Base-by-base conservation (phyloP, 2,113 vertebrate genomes). In the Indicator indicator region DNA sequence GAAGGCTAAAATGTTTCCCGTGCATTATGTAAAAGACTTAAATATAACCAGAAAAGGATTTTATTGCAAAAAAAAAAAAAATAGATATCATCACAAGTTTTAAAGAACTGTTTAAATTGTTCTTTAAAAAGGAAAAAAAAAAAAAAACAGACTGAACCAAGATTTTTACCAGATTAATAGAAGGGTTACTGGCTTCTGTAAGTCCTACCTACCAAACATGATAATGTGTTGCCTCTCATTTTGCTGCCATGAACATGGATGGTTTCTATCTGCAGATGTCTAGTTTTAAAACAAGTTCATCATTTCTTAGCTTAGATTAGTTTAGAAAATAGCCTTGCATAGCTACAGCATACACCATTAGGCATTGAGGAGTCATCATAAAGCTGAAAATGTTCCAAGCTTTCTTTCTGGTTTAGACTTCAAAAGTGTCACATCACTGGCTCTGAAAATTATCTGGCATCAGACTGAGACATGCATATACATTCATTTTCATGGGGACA, bases 1-100 rank as follows among this genome's bases (percentile, higher is more conserved):
- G 36, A 50, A 44, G 28, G 15, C 24, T 79, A 74, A 74, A 79
- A 70, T 87, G 72, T 70, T 73, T 94, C 60, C 44, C 68, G 52
- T 77, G 12, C 6, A 32, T 67, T 68, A 86, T 40, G 24, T 83
- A 52, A 67, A 90, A 88, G 13, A 42, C 6, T 56, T 89, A 38
- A 67, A 80, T 58, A 58, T 40, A 86, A 50, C 5, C 36, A 80
- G 64, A 92, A 71, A 63, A 5, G 8, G 3, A 78, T 88, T 83
- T 88, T 55, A 58, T 73, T 83, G 36, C 27, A 86, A 93, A 96
- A 91, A 46, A 96, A 91, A 46, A 50, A 50, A 50, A 50, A 12
- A 83, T 44, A 67, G 55, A 52, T 28, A 7, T 30, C 54, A 87
- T 89, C 27, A 46, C 18, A 90, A 80, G 20, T 32, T 90, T 83